A percentile compares a stretch with the other conserved stretches of the same genome.
Conservation (phyloP, 2,113 vertebrate species). For the Rhabdornis inornatus region DNA sequence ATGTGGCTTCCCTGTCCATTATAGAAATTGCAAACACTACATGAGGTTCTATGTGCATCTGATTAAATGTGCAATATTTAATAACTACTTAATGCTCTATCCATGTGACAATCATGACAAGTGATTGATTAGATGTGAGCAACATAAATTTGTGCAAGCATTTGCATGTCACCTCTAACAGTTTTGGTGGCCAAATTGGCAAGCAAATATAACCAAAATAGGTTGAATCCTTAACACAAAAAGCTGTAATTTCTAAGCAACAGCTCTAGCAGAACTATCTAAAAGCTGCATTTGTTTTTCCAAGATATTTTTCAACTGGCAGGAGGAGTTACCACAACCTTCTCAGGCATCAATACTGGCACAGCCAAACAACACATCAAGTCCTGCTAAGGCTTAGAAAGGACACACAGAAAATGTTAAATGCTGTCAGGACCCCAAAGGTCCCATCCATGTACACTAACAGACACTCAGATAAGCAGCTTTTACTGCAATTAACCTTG, state of each 20-base stretch:
- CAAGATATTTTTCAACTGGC: not conserved
- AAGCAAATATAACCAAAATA: not conserved
- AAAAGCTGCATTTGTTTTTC: not conserved
- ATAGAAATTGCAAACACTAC: not conserved
- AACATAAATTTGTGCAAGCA: not conserved
- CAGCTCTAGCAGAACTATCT: not conserved
- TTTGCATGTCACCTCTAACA: not conserved
- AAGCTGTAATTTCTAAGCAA: not conserved
- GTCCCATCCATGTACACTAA: accelerated
- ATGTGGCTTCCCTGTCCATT: not conserved
- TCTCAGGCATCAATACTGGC: not conserved
- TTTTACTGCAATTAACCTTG: not conserved
- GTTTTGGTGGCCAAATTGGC: not conserved
- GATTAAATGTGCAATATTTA: not conserved
- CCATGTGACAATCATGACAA: not conserved
- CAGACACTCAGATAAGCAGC: not conserved
- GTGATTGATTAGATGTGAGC: not conserved
- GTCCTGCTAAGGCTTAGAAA: not conserved
- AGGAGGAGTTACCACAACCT: not conserved
- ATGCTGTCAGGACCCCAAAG: not conserved
- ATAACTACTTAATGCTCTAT: not conserved
- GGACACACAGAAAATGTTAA: not conserved
- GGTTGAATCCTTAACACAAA: not conserved
- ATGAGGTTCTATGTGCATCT: not conserved
- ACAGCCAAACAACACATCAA: not conserved